A percentile compares a stretch with the other conserved stretches of the same genome.
phyloP scores from a whole-genome alignment of 2,888 invertebrate species.

The Saturnia pavonia region DNA sequence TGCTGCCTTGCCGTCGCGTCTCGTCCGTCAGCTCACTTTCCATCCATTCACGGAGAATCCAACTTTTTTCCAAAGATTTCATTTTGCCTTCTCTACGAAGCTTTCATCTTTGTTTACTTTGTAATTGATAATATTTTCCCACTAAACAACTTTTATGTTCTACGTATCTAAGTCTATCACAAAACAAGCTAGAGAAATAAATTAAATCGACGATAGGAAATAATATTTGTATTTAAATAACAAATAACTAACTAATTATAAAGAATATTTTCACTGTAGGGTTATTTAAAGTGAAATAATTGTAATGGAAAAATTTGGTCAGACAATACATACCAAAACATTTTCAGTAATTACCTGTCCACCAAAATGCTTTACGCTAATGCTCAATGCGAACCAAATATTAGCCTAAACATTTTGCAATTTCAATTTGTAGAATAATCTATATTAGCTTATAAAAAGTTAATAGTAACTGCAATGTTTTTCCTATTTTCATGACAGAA shows the following conservation, averaged over 20 bases:
- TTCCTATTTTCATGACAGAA: not conserved
- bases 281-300: not conserved
- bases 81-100: constrained; percentile 66
- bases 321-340: not conserved
- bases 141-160: not conserved
- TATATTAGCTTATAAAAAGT: not conserved
- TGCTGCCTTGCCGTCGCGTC: constrained; percentile 34
- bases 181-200: not conserved
- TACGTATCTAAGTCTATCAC: not conserved
- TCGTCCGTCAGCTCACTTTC: constrained; percentile 74
- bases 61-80: constrained; percentile 77
- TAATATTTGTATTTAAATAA: not conserved
- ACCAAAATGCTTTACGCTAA: not conserved
- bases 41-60: constrained; percentile 78
- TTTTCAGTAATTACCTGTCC: not conserved
- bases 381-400: not conserved
- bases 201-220: not conserved
- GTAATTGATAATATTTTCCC: constrained; percentile 9
- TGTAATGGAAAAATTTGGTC: not conserved
- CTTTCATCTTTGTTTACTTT: constrained; percentile 63
- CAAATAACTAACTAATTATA: not conserved
- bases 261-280: not conserved
- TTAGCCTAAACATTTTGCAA: not conserved
- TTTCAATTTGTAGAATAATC: not conserved
- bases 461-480: not conserved